A percentile compares a stretch with the other conserved stretches of the same genome.
Conservation (phyloP, 1,140 invertebrate genomes). For the Rhopalosiphum maidis region DNA sequence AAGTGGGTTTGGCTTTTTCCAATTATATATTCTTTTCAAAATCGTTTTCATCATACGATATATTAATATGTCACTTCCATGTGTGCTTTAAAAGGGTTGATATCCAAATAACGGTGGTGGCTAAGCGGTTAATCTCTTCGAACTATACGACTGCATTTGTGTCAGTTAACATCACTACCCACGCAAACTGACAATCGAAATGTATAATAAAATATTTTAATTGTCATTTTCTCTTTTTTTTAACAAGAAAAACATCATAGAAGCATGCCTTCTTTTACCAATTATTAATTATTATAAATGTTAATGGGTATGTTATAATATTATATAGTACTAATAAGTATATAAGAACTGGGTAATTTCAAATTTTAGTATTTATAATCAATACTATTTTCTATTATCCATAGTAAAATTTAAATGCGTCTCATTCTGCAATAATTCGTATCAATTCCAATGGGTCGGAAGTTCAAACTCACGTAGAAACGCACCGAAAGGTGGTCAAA, state of each 20-base stretch:
- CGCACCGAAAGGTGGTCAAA: no score
- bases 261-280: no score
- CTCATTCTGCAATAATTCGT: no score
- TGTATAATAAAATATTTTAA: background rate
- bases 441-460: no score
- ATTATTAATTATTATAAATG: no score
- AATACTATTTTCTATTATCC: no score
- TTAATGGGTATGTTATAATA: no score
- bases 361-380: no score
- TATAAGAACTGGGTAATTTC: no score
- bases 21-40: constrained; percentile 24
- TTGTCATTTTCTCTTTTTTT: background rate
- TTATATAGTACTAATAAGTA: no score
- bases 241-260: background rate
- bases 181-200: background rate
- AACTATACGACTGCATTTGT: background rate
- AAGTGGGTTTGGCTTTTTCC: constrained; percentile 16
- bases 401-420: no score
- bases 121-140: constrained; percentile 18
- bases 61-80: constrained; percentile 30
- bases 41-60: background rate
- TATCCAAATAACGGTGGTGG: background rate
- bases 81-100: constrained; percentile 25
- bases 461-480: no score
- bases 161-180: background rate